A percentile compares a stretch with the other conserved stretches of the same genome.
Conservation (phyloP, 2,113 vertebrate species). For the Verasper variegatus region DNA sequence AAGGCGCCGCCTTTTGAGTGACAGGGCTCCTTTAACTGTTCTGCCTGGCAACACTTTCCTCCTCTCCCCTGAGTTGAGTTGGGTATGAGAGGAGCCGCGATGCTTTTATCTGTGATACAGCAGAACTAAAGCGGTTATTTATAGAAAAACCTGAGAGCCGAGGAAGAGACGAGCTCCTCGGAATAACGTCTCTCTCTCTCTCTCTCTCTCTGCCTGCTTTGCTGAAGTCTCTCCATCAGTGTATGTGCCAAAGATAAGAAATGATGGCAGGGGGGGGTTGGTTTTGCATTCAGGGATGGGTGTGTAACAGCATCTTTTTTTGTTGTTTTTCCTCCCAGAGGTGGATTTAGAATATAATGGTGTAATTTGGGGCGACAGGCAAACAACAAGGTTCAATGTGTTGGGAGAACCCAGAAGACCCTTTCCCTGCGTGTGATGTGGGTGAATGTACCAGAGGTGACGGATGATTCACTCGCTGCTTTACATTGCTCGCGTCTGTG, state of each 20-base stretch:
- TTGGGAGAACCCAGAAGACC: conserved; percentile 49
- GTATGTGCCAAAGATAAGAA: conserved; percentile 41
- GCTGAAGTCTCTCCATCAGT: conserved; percentile 64
- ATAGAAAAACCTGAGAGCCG: conserved; percentile 78
- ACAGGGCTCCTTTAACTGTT: conserved; percentile 83
- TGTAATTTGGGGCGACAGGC: conserved; percentile 68
- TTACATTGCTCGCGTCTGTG: neutral
- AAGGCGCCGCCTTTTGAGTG: conserved; percentile 60
- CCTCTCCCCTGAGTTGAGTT: conserved; percentile 69
- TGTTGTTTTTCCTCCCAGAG: conserved; percentile 8
- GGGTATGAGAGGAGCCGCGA: conserved; percentile 64
- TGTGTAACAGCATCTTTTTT: conserved; percentile 33
- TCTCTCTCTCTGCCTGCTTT: conserved; percentile 33
- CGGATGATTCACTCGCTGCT: conserved; percentile 48
- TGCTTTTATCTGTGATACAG: conserved; percentile 83
- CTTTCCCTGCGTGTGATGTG: conserved; percentile 28
- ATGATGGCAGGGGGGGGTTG: no score
- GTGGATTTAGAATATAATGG: conserved; percentile 54
- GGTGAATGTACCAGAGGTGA: conserved; percentile 39
- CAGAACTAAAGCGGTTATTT: conserved; percentile 84
- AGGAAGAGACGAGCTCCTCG: conserved; percentile 57
- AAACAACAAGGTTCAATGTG: conserved; percentile 54
- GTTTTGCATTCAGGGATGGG: neutral
- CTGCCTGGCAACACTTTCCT: conserved; percentile 81
- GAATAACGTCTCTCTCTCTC: conserved; percentile 63